Conservation (phyloP, 2,888 invertebrate genomes). For the Rhabditoides inermis region DNA sequence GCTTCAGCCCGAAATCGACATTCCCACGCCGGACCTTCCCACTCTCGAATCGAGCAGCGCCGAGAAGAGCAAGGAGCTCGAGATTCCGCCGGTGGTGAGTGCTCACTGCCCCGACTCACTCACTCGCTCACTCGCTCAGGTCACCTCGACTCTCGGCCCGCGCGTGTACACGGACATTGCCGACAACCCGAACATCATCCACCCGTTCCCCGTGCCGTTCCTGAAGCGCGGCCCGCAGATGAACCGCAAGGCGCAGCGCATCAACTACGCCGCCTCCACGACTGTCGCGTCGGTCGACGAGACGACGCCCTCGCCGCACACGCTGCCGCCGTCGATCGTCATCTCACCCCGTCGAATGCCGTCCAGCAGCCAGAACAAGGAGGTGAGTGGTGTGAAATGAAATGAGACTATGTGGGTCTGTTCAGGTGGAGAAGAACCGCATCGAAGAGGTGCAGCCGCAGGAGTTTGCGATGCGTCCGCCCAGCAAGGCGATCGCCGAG, state of each 20-base stretch:
- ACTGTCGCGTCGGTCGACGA: constrained; percentile 9
- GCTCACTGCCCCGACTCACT: constrained; percentile 2
- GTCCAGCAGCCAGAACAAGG: not conserved
- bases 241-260: constrained; percentile 4
- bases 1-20: no score
- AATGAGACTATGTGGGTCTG: no score
- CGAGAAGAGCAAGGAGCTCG: not conserved
- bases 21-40: no score
- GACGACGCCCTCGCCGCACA: constrained; percentile 8
- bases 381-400: not conserved
- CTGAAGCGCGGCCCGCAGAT: constrained; percentile 32
- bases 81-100: no score
- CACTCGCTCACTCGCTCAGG: constrained; percentile 1
- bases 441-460: no score
- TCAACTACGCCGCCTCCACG: not conserved
- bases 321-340: constrained; percentile 37
- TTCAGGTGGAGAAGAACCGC: no score
- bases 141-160: constrained; percentile 11
- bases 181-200: constrained; percentile 28
- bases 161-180: constrained; percentile 15
- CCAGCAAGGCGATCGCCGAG: no score
- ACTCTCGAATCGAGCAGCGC: not conserved
- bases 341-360: constrained; percentile 23
- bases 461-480: no score
- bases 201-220: constrained; percentile 51